These are phyloP conservation scores for Halcyon badia DNA, from an alignment of 2,797 vertebrate genomes.

Conservation along the genomic window DNA sequence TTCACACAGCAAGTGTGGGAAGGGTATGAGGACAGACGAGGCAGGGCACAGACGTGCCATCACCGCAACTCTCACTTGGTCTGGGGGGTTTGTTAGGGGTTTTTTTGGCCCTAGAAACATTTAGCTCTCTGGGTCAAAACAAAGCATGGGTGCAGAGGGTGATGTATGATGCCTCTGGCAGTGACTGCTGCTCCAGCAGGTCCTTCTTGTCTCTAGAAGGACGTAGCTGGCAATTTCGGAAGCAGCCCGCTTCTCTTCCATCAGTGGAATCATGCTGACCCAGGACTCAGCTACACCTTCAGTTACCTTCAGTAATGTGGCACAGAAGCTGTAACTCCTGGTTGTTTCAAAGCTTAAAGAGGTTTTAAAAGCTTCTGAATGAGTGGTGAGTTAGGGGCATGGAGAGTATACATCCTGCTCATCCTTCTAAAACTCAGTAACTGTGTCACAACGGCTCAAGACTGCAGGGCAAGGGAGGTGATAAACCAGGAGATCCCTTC, in stretches of 20 bases:
- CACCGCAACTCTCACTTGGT: neutral
- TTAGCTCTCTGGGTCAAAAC: neutral
- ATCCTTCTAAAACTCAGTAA: neutral
- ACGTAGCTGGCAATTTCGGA: neutral
- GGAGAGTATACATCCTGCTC: neutral
- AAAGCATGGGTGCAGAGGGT: neutral
- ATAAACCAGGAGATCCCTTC: neutral
- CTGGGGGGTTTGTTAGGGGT: fast-evolving
- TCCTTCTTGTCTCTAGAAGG: neutral
- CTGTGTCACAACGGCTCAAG: neutral
- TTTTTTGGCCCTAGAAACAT: neutral
- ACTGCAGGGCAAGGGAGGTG: neutral
- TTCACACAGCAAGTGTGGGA: neutral
- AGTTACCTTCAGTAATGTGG: neutral
- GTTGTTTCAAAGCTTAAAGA: neutral
- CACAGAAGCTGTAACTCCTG: neutral
- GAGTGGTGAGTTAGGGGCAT: neutral
- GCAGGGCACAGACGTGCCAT: neutral
- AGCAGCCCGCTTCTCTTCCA: neutral
- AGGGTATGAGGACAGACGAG: neutral
- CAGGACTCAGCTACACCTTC: neutral
- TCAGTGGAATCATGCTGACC: neutral
- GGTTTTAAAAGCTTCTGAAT: neutral
- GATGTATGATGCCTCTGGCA: neutral
- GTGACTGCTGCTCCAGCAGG: neutral